Evolutionary conservation across 2,888 invertebrate species (phyloP).

Genomic region (Agelastica alni): DNA sequence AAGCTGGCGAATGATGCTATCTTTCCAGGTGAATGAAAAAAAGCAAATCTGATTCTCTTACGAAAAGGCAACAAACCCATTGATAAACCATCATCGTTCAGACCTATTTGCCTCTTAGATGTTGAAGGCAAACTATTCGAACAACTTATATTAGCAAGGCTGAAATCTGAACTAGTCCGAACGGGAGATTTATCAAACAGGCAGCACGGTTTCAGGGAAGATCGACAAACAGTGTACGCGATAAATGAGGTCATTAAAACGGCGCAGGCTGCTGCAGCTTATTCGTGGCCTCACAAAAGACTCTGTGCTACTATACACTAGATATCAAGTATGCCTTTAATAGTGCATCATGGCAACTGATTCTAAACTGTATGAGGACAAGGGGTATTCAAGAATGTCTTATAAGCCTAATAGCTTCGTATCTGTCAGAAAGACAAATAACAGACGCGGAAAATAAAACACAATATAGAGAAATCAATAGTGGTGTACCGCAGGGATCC

Average conservation of each 20-base stretch:
- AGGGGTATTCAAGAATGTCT: conserved; percentile 20
- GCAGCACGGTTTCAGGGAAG: conserved; percentile 23
- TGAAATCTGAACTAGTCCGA: conserved; percentile 19
- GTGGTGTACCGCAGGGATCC: no score
- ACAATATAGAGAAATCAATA: no score
- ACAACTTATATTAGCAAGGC: conserved; percentile 12
- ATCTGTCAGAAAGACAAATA: no score
- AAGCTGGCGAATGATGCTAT: no score
- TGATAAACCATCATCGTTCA: background rate
- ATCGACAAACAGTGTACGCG: conserved; percentile 24
- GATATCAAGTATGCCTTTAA: no score
- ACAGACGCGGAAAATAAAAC: no score
- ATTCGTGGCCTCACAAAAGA: conserved; percentile 9
- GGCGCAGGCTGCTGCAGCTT: conserved; percentile 17
- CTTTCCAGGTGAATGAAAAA: conserved; percentile 9
- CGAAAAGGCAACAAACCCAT: conserved; percentile 11
- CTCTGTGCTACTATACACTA: no score
- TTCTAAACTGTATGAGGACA: conserved; percentile 11
- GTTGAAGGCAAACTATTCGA: conserved; percentile 17
- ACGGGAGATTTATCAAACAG: conserved; percentile 20
- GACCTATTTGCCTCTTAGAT: conserved; percentile 20
- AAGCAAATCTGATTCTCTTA: conserved; percentile 6
- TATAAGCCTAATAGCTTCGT: conserved; percentile 19
- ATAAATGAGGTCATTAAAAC: conserved; percentile 18
- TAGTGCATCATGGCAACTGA: conserved; percentile 9